Evolutionary conservation across 2,797 vertebrate species (phyloP).

Genomic region (Calcarius lapponicus): DNA sequence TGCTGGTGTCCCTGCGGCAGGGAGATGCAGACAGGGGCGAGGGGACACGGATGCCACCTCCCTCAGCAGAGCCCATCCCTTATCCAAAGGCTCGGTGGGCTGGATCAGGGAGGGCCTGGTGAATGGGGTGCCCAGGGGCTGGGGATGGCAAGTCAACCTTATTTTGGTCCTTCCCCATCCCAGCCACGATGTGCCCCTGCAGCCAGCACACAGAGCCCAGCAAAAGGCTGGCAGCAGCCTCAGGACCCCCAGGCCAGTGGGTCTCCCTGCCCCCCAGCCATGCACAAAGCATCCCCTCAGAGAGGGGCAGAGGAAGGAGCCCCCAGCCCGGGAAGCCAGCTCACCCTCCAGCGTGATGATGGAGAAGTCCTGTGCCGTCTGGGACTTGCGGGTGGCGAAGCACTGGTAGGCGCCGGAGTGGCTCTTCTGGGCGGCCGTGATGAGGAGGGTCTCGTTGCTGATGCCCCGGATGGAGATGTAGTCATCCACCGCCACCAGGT

Average conservation of each 20-base stretch:
- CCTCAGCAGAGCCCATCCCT: neutral
- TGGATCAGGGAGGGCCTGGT: neutral
- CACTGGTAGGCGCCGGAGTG: constrained; percentile 98
- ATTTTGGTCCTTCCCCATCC: accelerated
- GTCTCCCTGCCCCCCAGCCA: neutral
- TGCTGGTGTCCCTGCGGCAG: neutral
- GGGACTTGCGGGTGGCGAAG: constrained; percentile 91
- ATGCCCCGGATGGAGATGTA: constrained; percentile 96
- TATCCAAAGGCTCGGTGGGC: accelerated
- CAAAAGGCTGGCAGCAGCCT: neutral
- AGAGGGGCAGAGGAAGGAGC: neutral
- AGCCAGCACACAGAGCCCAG: neutral
- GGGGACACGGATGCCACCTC: accelerated
- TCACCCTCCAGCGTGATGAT: constrained; percentile 94
- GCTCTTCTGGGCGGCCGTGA: constrained; percentile 94
- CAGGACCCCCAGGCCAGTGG: accelerated
- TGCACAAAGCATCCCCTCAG: neutral
- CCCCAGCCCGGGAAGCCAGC: neutral
- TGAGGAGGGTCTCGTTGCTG: constrained; percentile 96
- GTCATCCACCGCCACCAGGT: constrained; percentile 87
- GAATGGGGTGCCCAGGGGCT: neutral
- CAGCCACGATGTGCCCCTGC: accelerated
- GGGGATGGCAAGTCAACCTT: neutral
- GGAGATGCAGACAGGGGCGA: neutral
- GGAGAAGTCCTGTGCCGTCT: constrained; percentile 96